Percentiles rank a stretch among this genome's conserved stretches.
phyloP scores from a whole-genome alignment of 2,888 invertebrate species.

The Tribolium freemani region DNA sequence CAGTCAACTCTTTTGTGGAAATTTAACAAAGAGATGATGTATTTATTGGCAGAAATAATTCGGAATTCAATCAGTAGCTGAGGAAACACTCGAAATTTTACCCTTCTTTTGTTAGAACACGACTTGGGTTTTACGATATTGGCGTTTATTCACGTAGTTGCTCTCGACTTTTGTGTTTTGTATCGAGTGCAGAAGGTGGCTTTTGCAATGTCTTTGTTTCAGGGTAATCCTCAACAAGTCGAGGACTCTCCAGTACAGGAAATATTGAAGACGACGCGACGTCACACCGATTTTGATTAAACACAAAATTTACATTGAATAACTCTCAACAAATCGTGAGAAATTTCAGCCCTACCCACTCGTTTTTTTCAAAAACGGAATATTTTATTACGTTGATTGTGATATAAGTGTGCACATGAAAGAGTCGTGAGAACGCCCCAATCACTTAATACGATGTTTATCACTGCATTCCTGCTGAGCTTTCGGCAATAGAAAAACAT shows the following conservation, averaged over 20 bases:
- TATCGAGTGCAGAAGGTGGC: slow-evolving; percentile 40
- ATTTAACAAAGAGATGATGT: slow-evolving; percentile 38
- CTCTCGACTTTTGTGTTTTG: slow-evolving; percentile 44
- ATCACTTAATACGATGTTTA: slow-evolving; percentile 43
- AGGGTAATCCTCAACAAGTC: slow-evolving; percentile 24
- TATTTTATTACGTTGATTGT: slow-evolving; percentile 25
- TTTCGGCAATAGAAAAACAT: slow-evolving; percentile 38
- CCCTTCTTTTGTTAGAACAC: slow-evolving; percentile 40
- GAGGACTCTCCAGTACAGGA: slow-evolving; percentile 35
- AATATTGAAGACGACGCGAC: slow-evolving; percentile 41
- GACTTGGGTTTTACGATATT: slow-evolving; percentile 33
- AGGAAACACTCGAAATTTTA: slow-evolving; percentile 27
- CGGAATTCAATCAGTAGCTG: slow-evolving; percentile 19
- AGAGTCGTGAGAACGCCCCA: slow-evolving; percentile 44
- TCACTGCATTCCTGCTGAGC: slow-evolving; percentile 40
- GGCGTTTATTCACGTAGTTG: slow-evolving; percentile 43
- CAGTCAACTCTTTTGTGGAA: slow-evolving; percentile 8
- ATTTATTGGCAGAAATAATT: slow-evolving; percentile 49
- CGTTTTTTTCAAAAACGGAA: slow-evolving; percentile 11
- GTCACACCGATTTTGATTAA: slow-evolving; percentile 26
- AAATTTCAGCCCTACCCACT: background rate
- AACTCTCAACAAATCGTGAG: background rate
- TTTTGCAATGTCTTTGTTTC: slow-evolving; percentile 31
- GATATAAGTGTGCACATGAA: slow-evolving; percentile 37
- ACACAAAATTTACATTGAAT: slow-evolving; percentile 28